phyloP scores from a whole-genome alignment of 2,888 invertebrate genomes.

The Piscicola geometra region DNA sequence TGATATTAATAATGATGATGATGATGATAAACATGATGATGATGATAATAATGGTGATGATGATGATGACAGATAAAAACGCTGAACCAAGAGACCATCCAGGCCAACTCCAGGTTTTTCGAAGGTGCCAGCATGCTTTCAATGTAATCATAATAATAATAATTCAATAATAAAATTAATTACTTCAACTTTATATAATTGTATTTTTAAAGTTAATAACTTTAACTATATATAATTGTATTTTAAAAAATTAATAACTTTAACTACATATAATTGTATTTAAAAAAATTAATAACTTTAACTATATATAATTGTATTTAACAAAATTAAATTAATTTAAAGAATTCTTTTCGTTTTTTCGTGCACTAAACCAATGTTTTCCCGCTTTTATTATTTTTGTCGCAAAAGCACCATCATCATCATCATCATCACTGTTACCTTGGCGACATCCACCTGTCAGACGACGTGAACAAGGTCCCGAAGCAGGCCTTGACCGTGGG shows the following conservation, averaged over 20 bases:
- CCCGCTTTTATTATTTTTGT: too few species aligned
- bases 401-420: too few species aligned
- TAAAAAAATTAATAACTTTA: background rate
- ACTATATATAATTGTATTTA: background rate
- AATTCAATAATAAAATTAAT: too few species aligned
- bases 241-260: background rate
- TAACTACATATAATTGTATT: background rate
- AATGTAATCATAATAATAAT: too few species aligned
- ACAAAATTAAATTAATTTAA: background rate
- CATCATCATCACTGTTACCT: too few species aligned
- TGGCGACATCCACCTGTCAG: too few species aligned
- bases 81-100: constrained; percentile 88
- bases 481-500: constrained; percentile 92
- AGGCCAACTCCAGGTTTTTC: constrained; percentile 95
- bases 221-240: background rate
- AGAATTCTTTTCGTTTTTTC: too few species aligned
- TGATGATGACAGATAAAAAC: constrained; percentile 64
- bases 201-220: background rate
- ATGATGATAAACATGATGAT: too few species aligned
- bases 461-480: constrained; percentile 88
- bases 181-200: too few species aligned
- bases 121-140: constrained; percentile 63
- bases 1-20: too few species aligned
- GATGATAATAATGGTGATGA: background rate
- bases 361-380: too few species aligned